phyloP scores from a whole-genome alignment of 2,888 invertebrate species.

The Drosophila multiciliata region DNA sequence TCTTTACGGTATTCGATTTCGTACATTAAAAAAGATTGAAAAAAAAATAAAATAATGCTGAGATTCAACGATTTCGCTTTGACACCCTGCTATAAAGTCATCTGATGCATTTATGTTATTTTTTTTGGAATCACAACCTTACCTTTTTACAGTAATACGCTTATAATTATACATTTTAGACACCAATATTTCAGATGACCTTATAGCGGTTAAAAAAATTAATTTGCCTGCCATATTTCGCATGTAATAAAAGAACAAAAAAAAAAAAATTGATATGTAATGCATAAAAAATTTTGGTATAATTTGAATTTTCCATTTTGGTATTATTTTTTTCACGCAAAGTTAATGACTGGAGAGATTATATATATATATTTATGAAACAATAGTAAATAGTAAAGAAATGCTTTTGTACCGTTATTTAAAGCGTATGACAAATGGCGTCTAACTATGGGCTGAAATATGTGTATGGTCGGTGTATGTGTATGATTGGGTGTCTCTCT shows the following conservation, averaged over 20 bases:
- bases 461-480: conserved; percentile 18
- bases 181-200: conserved; percentile 56
- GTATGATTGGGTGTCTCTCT: conserved; percentile 27
- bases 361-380: conserved; percentile 49
- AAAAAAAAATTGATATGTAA: conserved; percentile 36
- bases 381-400: conserved; percentile 53
- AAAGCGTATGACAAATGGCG: conserved; percentile 66
- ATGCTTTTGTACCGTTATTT: conserved; percentile 52
- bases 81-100: conserved; percentile 34
- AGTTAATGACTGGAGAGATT: conserved; percentile 83
- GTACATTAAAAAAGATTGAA: too few species aligned
- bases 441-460: conserved; percentile 25
- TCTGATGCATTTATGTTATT: conserved; percentile 14
- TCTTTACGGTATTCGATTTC: background rate
- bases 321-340: conserved; percentile 61
- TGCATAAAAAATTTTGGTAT: conserved; percentile 68
- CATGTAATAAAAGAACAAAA: conserved; percentile 24
- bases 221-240: conserved; percentile 17
- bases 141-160: conserved; percentile 32
- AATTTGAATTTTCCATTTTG: conserved; percentile 59
- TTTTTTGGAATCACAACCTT: conserved; percentile 40
- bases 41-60: background rate
- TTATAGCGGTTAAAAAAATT: conserved; percentile 23
- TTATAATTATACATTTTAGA: conserved; percentile 17
- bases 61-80: background rate